Evolutionary conservation across 2,797 vertebrate species (phyloP), one percentile per base, ranked within the genome.

Genomic region (Phataginus tetradactyla): DNA sequence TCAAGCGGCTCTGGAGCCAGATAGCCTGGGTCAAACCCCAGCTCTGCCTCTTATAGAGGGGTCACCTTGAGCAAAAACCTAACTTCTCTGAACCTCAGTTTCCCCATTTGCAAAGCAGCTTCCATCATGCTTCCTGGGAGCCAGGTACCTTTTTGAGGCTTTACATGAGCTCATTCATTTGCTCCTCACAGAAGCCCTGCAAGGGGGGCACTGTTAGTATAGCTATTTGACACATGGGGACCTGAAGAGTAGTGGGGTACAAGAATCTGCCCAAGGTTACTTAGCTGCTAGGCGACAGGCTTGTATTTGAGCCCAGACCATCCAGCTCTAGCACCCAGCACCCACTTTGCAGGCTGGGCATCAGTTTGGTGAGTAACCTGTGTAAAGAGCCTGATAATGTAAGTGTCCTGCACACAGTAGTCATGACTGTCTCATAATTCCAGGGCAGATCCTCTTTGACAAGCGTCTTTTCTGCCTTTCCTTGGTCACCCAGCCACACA

Each of bases 81-180:
- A 37, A 69, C 69, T n/a, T 69, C 45, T 59, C 78, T 0, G 32
- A 57, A 66, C 49, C 87, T 97, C 66, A 9, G 45, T 91, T 83
- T 93, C 90, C 61, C 72, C 25, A 4, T 55, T 59, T 45, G 57
- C 45, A 77, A 49, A 66, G 53, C 42, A 69, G 63, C 18, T 57
- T 18, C n/a, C 11, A 5, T 64, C n/a, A 0, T 11, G 34, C 27
- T 75, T 42, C 4, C 66, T 66, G 59, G 37, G 68, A 37, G 13
- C 53, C 15, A 37, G 17, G 66, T 2, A 8, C 42, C 0, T 14
- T 42, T 59, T 27, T 4, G 5, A 39, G 39, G 53, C 61, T 61
- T 42, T 32, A 1, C 1, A 0, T 1, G 7, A 55, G 8, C 53
- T 45, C 25, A 45, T 32, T 66, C 32, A 2, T 25, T 29, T n/a